A percentile compares a stretch with the other conserved stretches of the same genome.
Conservation (phyloP, 2,113 vertebrate species). For the Ariopsis seemanni region DNA sequence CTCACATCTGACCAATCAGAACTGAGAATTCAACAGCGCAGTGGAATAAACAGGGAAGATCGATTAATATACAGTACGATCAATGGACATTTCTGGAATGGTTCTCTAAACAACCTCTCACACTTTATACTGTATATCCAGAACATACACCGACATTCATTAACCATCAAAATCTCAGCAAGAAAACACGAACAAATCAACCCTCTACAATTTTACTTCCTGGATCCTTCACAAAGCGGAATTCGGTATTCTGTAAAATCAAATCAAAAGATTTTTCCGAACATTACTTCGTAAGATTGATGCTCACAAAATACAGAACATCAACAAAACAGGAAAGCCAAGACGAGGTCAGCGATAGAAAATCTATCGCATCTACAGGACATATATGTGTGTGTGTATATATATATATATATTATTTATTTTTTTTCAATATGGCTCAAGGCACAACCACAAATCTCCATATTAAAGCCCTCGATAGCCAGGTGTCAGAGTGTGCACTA, state of each 20-base stretch:
- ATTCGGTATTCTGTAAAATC: neutral
- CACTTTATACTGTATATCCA: neutral
- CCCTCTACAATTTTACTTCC: conserved; percentile 16
- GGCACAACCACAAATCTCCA: conserved; percentile 10
- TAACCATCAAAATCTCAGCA: conserved; percentile 43
- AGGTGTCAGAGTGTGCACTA: neutral
- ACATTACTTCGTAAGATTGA: neutral
- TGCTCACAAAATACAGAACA: neutral
- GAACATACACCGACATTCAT: conserved; percentile 37
- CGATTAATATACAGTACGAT: neutral
- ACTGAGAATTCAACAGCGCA: neutral
- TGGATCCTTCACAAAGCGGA: neutral
- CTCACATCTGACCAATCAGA: neutral
- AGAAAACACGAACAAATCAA: neutral
- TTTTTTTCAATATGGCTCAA: neutral
- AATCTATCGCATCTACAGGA: neutral
- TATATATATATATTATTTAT: neutral
- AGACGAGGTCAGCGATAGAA: neutral
- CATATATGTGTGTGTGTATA: no score
- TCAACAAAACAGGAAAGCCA: neutral
- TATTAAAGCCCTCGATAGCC: neutral
- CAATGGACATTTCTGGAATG: neutral
- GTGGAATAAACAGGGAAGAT: neutral
- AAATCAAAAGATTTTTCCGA: neutral
- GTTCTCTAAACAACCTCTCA: neutral